These are phyloP conservation scores for Ochropleura leucogaster DNA, from an alignment of 2,888 invertebrate species.

Conservation along the genomic window DNA sequence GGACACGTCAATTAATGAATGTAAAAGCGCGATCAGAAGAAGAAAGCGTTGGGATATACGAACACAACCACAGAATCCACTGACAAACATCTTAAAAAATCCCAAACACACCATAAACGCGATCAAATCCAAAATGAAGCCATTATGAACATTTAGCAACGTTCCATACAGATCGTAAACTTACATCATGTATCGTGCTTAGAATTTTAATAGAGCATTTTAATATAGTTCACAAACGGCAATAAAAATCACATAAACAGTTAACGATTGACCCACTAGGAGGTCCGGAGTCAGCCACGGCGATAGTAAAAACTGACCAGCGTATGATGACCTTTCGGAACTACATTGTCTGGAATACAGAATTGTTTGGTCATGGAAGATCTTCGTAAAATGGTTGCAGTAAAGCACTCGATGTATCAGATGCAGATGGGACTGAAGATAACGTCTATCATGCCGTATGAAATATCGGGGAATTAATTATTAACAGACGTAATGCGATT, in stretches of 20 bases:
- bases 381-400: constrained; percentile 70
- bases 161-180: constrained; percentile 65
- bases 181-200: constrained; percentile 72
- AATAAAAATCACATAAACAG: constrained; percentile 86
- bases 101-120: constrained; percentile 37
- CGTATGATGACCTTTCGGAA: constrained; percentile 64
- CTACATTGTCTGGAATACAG: constrained; percentile 62
- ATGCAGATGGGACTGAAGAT: constrained; percentile 81
- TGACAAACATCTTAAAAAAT: constrained; percentile 39
- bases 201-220: constrained; percentile 76
- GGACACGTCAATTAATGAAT: background rate
- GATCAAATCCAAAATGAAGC: constrained; percentile 54
- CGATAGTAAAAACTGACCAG: constrained; percentile 75
- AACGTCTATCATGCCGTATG: constrained; percentile 83
- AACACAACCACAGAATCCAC: constrained; percentile 10
- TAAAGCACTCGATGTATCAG: constrained; percentile 75
- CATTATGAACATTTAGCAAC: constrained; percentile 64
- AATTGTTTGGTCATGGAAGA: constrained; percentile 55
- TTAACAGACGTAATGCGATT: constrained; percentile 85
- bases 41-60: constrained; percentile 7
- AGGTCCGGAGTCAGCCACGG: constrained; percentile 78
- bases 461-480: constrained; percentile 87
- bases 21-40: background rate
- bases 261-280: constrained; percentile 85
- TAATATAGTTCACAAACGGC: constrained; percentile 81